Evolutionary conservation across 2,113 vertebrate species (phyloP).

Genomic region (Hypocryptadius cinnamomeus): DNA sequence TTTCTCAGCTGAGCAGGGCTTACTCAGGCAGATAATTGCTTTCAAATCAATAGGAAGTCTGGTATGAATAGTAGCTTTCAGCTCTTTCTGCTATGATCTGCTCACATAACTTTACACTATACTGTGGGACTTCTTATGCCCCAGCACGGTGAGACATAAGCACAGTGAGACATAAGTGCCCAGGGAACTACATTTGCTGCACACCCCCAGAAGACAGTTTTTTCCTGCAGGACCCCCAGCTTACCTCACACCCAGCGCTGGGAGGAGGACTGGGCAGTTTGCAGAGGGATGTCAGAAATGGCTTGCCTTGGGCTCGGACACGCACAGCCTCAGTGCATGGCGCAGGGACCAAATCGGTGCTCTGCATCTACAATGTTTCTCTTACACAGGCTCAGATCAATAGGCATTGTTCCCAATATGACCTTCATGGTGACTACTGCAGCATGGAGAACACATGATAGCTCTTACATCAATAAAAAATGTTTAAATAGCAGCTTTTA

Average conservation of each 20-base stretch:
- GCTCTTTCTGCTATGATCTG: not conserved
- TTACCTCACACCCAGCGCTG: accelerated
- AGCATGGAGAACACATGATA: slow-evolving; percentile 21
- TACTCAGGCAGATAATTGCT: not conserved
- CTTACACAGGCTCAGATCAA: not conserved
- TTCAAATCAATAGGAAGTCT: not conserved
- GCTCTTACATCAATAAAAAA: not conserved
- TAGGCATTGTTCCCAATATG: not conserved
- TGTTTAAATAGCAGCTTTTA: slow-evolving; percentile 40
- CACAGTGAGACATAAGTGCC: not conserved
- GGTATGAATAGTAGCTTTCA: not conserved
- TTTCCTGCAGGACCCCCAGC: not conserved
- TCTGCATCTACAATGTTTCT: not conserved
- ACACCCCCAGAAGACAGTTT: not conserved
- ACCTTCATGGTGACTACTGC: not conserved
- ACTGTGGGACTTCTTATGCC: not conserved
- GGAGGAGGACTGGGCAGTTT: not conserved
- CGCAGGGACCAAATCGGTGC: not conserved
- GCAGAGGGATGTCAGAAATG: not conserved
- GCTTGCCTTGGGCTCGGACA: not conserved
- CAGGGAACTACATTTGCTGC: not conserved
- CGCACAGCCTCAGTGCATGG: too few relatives aligned
- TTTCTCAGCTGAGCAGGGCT: not conserved
- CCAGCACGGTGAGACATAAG: not conserved
- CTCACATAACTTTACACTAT: not conserved